Conservation (phyloP, 92 coral and sea anemone species). For the Zoanthus sansibaricus region DNA sequence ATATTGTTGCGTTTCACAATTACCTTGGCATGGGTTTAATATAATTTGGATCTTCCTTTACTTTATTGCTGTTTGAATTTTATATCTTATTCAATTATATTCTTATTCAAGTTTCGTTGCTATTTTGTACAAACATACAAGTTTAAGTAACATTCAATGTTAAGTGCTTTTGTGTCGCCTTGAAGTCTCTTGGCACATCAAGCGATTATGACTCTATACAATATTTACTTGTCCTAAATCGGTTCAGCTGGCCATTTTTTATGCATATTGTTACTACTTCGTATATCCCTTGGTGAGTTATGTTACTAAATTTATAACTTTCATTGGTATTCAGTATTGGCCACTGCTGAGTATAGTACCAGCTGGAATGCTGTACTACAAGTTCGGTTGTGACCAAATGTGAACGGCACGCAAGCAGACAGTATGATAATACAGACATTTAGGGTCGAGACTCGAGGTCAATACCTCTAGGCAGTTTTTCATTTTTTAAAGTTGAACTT, state of each 20-base stretch:
- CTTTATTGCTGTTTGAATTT: background rate
- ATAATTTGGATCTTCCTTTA: conserved; percentile 2
- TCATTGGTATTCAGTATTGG: background rate
- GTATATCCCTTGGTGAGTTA: background rate
- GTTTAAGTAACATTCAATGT: background rate
- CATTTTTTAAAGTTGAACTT: background rate
- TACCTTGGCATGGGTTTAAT: background rate
- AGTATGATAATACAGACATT: background rate
- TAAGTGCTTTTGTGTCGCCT: background rate
- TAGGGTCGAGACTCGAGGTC: background rate
- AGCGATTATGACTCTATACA: background rate
- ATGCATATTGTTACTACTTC: background rate
- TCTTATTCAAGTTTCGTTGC: conserved; percentile 7
- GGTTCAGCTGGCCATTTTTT: too few relatives aligned
- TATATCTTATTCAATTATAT: conserved; percentile 7
- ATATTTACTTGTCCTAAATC: too few relatives aligned
- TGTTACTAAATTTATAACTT: background rate
- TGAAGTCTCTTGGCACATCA: background rate
- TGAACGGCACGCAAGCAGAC: conserved; percentile 5
- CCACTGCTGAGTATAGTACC: background rate
- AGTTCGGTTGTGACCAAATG: background rate
- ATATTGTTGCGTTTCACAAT: background rate
- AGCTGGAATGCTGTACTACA: background rate
- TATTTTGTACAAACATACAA: background rate
- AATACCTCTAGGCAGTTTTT: conserved; percentile 28